Evolutionary conservation across 2,888 invertebrate genomes (phyloP).

Genomic region (Cataglyphis albicans): DNA sequence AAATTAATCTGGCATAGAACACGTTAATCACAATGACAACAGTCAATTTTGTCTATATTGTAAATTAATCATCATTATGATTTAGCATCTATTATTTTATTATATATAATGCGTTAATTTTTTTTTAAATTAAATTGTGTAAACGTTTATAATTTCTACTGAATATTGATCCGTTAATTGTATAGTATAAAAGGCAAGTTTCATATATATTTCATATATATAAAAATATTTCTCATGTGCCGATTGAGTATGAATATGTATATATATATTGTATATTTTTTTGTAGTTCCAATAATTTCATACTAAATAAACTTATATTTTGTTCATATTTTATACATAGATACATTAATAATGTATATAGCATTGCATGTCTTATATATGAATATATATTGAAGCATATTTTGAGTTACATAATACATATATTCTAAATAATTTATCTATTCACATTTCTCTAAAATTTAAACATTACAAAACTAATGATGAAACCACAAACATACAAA

Average conservation of each 20-base stretch:
- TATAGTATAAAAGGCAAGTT: constrained; percentile 48
- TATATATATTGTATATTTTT: neutral
- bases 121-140: neutral
- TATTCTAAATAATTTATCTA: neutral
- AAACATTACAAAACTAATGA: neutral
- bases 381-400: neutral
- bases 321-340: neutral
- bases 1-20: neutral
- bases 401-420: neutral
- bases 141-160: neutral
- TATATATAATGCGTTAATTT: constrained; percentile 2
- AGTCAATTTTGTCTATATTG: constrained; percentile 30
- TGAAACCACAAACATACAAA: neutral
- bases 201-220: no score
- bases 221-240: neutral
- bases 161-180: constrained; percentile 29
- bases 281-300: neutral
- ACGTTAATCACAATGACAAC: constrained; percentile 26
- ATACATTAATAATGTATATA: no score
- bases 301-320: neutral
- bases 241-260: neutral
- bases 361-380: neutral
- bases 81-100: constrained; percentile 38
- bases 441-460: constrained; percentile 5
- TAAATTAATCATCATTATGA: constrained; percentile 27